Evolutionary conservation across 2,113 vertebrate genomes (phyloP).

Genomic region (Sialia sialis): DNA sequence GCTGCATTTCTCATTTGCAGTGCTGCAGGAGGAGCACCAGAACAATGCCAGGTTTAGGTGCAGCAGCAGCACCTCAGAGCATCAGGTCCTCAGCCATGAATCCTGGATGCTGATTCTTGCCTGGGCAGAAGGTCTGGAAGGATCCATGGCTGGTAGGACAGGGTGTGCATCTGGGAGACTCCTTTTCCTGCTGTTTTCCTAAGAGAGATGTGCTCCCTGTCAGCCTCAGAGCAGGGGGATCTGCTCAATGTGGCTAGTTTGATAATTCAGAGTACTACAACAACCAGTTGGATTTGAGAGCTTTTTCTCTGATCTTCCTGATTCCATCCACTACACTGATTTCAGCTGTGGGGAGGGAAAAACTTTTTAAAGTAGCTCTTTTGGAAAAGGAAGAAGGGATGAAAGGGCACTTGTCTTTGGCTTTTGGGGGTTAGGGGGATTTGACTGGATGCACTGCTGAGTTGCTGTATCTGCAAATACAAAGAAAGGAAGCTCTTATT

Average conservation of each 20-base stretch:
- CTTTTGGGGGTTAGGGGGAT: neutral
- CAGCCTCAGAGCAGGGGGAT: neutral
- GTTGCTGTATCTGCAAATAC: neutral
- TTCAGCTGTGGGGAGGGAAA: neutral
- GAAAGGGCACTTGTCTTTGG: neutral
- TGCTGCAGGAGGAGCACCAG: neutral
- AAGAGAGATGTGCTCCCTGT: neutral
- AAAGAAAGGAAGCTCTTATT: neutral
- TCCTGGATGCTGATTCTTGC: fast-evolving
- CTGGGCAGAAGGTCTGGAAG: fast-evolving
- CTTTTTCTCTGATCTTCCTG: neutral
- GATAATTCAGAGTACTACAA: neutral
- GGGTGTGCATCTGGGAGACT: neutral
- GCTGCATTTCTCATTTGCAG: neutral
- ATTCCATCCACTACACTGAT: neutral
- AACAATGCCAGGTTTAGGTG: neutral
- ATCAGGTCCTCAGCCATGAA: neutral
- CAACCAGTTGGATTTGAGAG: neutral
- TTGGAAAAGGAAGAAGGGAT: neutral
- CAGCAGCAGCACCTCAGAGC: neutral
- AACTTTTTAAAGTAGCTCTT: neutral
- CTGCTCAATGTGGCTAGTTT: neutral
- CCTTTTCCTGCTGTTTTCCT: neutral
- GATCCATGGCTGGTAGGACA: neutral
- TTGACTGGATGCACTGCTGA: neutral